phyloP scores from a whole-genome alignment of 2,888 invertebrate genomes.

The Gibbula magus region DNA sequence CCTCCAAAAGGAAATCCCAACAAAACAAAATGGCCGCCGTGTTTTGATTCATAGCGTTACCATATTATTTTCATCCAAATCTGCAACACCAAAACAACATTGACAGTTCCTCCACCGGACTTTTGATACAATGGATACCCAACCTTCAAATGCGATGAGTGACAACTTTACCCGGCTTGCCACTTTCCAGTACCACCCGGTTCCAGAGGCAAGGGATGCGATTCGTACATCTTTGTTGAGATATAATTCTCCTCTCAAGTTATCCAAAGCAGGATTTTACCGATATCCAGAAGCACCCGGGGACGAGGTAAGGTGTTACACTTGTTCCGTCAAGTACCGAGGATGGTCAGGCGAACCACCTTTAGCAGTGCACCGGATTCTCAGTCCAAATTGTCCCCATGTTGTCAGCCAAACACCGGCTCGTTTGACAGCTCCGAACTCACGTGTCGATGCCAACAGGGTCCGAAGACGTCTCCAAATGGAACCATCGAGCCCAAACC shows the following conservation, averaged over 20 bases:
- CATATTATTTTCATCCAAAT: not conserved
- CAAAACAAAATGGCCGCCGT: not conserved
- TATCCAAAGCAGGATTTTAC: not conserved
- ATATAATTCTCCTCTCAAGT: not conserved
- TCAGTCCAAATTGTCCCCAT: not conserved
- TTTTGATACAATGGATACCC: conserved; percentile 4
- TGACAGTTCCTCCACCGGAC: no score
- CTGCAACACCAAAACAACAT: not conserved
- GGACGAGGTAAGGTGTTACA: not conserved
- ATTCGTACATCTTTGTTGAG: not conserved
- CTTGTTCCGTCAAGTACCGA: not conserved
- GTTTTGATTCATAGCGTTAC: not conserved
- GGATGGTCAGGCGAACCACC: not conserved
- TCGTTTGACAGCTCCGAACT: not conserved
- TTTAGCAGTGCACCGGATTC: not conserved
- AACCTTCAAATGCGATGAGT: not conserved
- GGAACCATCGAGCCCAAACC: not conserved
- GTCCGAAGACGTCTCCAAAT: not conserved
- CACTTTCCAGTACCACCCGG: not conserved
- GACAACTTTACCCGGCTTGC: not conserved
- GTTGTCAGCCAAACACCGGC: not conserved
- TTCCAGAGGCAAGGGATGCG: not conserved
- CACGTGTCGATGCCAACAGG: not conserved
- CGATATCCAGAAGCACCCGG: not conserved
- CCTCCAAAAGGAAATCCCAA: not conserved